These are phyloP conservation scores for Ichneumoninae sp. DNA, from an alignment of 2,888 invertebrate species.

Conservation along the genomic window DNA sequence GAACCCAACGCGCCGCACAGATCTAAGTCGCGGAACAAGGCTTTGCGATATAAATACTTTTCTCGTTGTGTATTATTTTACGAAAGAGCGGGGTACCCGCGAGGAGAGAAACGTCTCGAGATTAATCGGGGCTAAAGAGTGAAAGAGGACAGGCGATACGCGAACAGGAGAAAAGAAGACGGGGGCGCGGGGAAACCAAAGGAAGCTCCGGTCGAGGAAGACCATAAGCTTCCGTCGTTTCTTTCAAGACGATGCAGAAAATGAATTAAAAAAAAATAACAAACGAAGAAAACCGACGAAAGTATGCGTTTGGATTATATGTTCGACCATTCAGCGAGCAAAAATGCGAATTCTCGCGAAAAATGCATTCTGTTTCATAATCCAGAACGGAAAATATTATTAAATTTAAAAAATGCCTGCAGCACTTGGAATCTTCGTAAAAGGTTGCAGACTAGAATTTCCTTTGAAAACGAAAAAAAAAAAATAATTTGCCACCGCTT, in stretches of 20 bases:
- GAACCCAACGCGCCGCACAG: background rate
- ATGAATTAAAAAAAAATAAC: background rate
- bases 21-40: conserved; percentile 10
- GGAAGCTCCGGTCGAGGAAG: background rate
- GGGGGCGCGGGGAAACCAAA: background rate
- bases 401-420: background rate
- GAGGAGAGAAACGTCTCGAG: conserved; percentile 51
- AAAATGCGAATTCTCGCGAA: background rate
- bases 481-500: background rate
- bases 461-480: background rate
- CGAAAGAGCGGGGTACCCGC: conserved; percentile 4
- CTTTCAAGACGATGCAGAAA: background rate
- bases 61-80: conserved; percentile 52
- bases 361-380: background rate
- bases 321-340: background rate
- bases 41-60: conserved; percentile 12
- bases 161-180: background rate
- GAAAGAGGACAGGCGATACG: conserved; percentile 21
- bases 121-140: conserved; percentile 42
- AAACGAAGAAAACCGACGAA: background rate
- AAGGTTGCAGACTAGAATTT: background rate
- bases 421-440: no score
- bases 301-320: background rate
- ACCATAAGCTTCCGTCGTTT: conserved; percentile 6
- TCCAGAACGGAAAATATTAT: background rate